Conservation (phyloP, 1,140 invertebrate species). For the Cyclina sinensis region DNA sequence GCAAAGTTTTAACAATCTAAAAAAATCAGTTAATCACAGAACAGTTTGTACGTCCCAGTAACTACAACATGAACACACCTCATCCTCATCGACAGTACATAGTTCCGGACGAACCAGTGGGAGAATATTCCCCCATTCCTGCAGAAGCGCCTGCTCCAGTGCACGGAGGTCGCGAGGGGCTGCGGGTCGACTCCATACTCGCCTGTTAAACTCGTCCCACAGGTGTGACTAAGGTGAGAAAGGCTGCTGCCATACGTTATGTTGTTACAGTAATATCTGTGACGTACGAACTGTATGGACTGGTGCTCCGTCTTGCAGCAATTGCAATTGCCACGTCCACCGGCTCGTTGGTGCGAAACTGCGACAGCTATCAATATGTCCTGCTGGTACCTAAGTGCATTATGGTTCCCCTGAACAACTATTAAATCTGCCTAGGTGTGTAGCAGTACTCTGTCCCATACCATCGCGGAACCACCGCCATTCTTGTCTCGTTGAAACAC, state of each 20-base stretch:
- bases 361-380: neutral
- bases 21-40: neutral
- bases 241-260: neutral
- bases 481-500: conserved; percentile 14
- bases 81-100: neutral
- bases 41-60: neutral
- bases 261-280: neutral
- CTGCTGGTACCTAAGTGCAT: neutral
- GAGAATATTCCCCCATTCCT: no score
- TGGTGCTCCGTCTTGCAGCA: neutral
- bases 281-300: neutral
- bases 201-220: neutral
- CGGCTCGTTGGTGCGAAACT: neutral
- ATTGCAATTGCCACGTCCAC: neutral
- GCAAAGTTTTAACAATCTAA: neutral
- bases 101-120: no score
- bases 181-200: neutral
- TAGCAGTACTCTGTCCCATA: conserved; percentile 29
- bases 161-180: no score
- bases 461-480: conserved; percentile 46
- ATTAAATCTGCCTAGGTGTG: conserved; percentile 19
- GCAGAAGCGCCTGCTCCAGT: no score
- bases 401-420: neutral
- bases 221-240: neutral
- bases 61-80: neutral